phyloP scores from a whole-genome alignment of 2,113 vertebrate species.

The Ophiodon elongatus region DNA sequence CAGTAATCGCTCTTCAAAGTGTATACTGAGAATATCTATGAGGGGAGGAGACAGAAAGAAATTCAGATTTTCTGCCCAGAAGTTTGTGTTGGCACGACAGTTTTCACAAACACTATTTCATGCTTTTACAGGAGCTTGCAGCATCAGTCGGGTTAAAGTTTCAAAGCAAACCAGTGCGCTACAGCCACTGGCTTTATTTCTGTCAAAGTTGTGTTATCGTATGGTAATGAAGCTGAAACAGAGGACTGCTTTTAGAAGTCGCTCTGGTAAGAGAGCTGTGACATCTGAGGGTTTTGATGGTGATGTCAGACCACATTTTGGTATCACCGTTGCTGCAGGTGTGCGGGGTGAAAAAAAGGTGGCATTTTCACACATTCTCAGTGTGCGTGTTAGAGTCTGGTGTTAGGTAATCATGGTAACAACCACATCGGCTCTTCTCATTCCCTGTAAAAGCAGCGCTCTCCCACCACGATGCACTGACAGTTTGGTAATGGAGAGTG shows the following conservation, averaged over 20 bases:
- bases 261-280: not conserved
- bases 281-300: not conserved
- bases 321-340: constrained; percentile 15
- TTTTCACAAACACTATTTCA: constrained; percentile 22
- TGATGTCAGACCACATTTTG: not conserved
- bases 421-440: constrained; percentile 20
- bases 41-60: constrained; percentile 13
- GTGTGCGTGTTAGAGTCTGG: constrained; percentile 1
- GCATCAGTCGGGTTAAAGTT: constrained; percentile 28
- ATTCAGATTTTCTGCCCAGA: constrained; percentile 8
- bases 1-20: constrained; percentile 25
- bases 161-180: constrained; percentile 30
- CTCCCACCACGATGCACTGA: not conserved
- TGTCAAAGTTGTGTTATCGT: constrained; percentile 18
- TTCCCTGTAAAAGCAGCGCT: constrained; percentile 13
- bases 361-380: constrained; percentile 11
- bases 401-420: constrained; percentile 8
- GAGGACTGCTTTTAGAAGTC: not conserved
- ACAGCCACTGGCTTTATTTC: constrained; percentile 14
- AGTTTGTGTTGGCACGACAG: not conserved
- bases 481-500: constrained; percentile 32
- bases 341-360: not conserved
- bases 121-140: constrained; percentile 26
- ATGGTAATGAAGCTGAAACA: constrained; percentile 4
- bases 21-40: constrained; percentile 8